These are phyloP conservation scores for Eupeodes luniger DNA, from an alignment of 2,888 invertebrate genomes.

Conservation along the genomic window DNA sequence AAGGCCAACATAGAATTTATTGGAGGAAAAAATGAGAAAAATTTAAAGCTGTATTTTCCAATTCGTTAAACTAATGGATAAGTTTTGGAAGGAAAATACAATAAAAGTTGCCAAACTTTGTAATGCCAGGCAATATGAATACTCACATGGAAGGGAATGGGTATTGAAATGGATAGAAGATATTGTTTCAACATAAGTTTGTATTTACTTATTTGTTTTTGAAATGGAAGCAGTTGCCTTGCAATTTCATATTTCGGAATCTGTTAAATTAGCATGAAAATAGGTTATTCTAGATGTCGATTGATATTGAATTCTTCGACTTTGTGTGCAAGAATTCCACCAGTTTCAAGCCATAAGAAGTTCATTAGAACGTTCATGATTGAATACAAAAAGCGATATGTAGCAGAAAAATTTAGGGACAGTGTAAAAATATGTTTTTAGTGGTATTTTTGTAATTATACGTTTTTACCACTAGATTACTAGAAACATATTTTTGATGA, in stretches of 20 bases:
- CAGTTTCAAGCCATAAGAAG: too few species aligned
- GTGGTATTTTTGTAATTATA: too few species aligned
- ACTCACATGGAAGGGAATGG: background rate
- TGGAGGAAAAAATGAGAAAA: background rate
- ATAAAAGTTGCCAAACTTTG: background rate
- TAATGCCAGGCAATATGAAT: background rate
- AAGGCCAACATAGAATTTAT: background rate
- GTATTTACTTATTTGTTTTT: background rate
- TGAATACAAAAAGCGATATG: too few species aligned
- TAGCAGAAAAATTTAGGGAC: too few species aligned
- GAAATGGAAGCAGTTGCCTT: background rate
- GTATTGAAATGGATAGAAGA: background rate
- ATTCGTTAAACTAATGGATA: constrained; percentile 1
- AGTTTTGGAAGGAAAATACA: background rate
- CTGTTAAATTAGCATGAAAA: too few species aligned
- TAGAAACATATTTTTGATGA: too few species aligned
- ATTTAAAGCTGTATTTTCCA: constrained; percentile 30
- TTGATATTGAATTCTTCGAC: too few species aligned
- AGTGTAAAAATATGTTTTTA: too few species aligned
- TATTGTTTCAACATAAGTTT: constrained; percentile 8
- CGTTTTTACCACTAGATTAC: too few species aligned
- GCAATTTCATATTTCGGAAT: background rate
- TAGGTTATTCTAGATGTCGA: too few species aligned
- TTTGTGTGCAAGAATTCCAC: too few species aligned
- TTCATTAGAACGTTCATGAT: too few species aligned